A percentile compares a stretch with the other conserved stretches of the same genome.
phyloP scores from a whole-genome alignment of 1,140 invertebrate species.

The Pararge aegeria region DNA sequence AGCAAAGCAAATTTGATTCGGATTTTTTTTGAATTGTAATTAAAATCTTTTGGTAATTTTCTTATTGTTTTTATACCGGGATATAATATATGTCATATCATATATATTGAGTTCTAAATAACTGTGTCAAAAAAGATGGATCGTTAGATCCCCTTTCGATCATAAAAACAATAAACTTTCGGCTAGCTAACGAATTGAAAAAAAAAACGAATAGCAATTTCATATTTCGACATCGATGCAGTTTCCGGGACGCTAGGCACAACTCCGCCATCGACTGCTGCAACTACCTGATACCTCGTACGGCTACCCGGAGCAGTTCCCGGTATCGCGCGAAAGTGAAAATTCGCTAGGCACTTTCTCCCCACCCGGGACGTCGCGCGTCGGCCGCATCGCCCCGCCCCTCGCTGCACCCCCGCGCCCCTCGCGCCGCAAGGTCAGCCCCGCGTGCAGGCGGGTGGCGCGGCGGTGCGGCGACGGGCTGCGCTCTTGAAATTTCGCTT shows the following conservation, averaged over 20 bases:
- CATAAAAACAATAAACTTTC: too few relatives aligned
- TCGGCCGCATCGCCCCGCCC: constrained; percentile 59
- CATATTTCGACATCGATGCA: constrained; percentile 13
- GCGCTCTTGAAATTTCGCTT: constrained; percentile 81
- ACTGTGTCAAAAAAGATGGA: too few relatives aligned
- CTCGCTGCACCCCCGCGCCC: constrained; percentile 58
- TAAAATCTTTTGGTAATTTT: too few relatives aligned
- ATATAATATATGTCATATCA: too few relatives aligned
- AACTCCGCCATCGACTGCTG: constrained; percentile 30
- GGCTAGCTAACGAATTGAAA: too few relatives aligned
- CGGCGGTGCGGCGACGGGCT: constrained; percentile 66
- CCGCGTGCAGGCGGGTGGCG: constrained; percentile 58
- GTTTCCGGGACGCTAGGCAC: constrained; percentile 11
- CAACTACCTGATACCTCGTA: not conserved
- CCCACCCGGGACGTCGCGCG: constrained; percentile 61
- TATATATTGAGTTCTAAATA: too few relatives aligned
- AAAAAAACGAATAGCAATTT: not conserved
- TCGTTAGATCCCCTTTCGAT: too few relatives aligned
- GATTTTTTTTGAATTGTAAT: too few relatives aligned
- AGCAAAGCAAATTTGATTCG: too few relatives aligned
- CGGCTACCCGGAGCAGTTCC: constrained; percentile 14
- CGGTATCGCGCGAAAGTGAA: constrained; percentile 69
- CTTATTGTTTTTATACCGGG: too few relatives aligned
- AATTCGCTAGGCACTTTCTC: constrained; percentile 74
- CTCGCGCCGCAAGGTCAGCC: constrained; percentile 68